Percentiles rank a stretch among this genome's conserved stretches.
These are phyloP conservation scores for Dreissena polymorpha DNA, from an alignment of 1,140 invertebrate genomes.

Conservation along the genomic window DNA sequence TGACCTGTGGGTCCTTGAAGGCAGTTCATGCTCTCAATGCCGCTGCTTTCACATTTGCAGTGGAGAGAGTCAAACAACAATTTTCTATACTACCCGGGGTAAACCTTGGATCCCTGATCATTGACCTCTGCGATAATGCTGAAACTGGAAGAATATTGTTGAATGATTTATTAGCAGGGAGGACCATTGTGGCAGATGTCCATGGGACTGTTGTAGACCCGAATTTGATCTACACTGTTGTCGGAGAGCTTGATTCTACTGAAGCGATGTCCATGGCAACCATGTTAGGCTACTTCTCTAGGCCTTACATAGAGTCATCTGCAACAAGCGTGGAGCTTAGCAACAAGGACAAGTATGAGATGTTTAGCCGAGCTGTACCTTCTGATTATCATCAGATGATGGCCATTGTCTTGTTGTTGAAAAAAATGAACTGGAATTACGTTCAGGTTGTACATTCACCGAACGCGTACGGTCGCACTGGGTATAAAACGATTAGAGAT, in stretches of 20 bases:
- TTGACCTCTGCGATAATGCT: constrained; percentile 66
- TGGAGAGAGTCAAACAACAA: constrained; percentile 54
- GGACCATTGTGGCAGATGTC: constrained; percentile 56
- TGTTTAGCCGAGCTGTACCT: constrained; percentile 89
- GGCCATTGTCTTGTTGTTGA: constrained; percentile 81
- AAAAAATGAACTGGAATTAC: constrained; percentile 65
- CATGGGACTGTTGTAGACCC: constrained; percentile 59
- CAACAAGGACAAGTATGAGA: constrained; percentile 85
- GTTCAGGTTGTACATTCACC: constrained; percentile 63
- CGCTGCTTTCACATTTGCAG: constrained; percentile 66
- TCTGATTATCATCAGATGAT: constrained; percentile 88
- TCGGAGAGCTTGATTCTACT: constrained; percentile 50
- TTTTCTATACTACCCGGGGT: constrained; percentile 62
- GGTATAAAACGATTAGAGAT: constrained; percentile 39
- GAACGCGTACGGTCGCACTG: constrained; percentile 32
- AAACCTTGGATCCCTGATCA: constrained; percentile 66
- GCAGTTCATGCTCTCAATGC: constrained; percentile 38
- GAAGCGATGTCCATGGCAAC: constrained; percentile 52
- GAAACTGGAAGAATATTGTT: constrained; percentile 59
- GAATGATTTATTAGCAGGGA: constrained; percentile 64
- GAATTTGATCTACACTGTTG: constrained; percentile 62
- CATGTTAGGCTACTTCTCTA: constrained; percentile 80
- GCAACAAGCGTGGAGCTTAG: constrained; percentile 76
- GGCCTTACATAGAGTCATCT: constrained; percentile 89
- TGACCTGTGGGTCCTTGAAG: constrained; percentile 62